Evolutionary conservation across 2,888 invertebrate species (phyloP).

Genomic region (Candidula unifasciata): DNA sequence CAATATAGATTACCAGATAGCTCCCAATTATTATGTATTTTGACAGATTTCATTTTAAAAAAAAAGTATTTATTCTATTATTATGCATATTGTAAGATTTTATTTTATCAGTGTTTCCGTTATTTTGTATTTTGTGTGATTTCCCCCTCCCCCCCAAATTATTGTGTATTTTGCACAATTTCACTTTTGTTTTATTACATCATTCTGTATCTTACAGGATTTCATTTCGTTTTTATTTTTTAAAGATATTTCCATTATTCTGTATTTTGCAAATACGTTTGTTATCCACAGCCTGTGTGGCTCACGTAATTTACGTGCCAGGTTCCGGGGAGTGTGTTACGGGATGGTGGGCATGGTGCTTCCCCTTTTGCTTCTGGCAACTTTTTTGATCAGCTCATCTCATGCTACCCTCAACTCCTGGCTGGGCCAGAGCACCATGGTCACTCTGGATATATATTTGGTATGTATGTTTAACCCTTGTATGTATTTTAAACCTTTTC

Average conservation of each 20-base stretch:
- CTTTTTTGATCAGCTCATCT: slow-evolving; percentile 76
- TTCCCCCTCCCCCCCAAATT: too few relatives aligned
- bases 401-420: slow-evolving; percentile 66
- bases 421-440: slow-evolving; percentile 69
- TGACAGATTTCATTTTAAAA: too few relatives aligned
- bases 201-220: not conserved
- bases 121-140: too few relatives aligned
- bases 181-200: too few relatives aligned
- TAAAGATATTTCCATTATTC: slow-evolving; percentile 38
- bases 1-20: too few relatives aligned
- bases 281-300: slow-evolving; percentile 30
- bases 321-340: slow-evolving; percentile 75
- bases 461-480: slow-evolving; percentile 58
- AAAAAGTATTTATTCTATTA: too few relatives aligned
- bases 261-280: not conserved
- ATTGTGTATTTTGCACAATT: too few relatives aligned
- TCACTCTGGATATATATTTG: slow-evolving; percentile 72
- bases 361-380: slow-evolving; percentile 73
- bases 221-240: slow-evolving; percentile 3
- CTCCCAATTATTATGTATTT: too few relatives aligned
- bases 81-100: too few relatives aligned
- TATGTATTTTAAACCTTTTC: too few relatives aligned
- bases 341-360: slow-evolving; percentile 75
- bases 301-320: slow-evolving; percentile 70
- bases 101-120: too few relatives aligned